phyloP scores from a whole-genome alignment of 2,113 vertebrate species.

The Lampris incognitus region DNA sequence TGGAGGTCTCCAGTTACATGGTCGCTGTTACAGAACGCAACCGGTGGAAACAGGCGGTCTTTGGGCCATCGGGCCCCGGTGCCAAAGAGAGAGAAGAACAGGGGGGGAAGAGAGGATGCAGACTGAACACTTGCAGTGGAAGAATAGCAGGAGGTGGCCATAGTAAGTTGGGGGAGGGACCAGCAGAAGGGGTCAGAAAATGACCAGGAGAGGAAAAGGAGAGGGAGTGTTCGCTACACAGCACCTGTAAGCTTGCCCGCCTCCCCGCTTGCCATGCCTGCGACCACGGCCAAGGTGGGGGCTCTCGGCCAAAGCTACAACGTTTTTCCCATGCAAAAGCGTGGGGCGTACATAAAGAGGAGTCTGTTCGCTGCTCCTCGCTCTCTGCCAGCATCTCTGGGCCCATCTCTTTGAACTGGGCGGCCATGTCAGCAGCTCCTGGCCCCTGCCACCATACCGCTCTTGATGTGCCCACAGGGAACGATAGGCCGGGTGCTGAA shows the following conservation, averaged over 20 bases:
- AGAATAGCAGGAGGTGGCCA: neutral
- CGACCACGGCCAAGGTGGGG: slow-evolving; percentile 37
- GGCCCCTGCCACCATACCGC: slow-evolving; percentile 56
- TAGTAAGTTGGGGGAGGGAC: neutral
- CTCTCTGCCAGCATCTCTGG: slow-evolving; percentile 67
- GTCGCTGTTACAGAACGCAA: neutral
- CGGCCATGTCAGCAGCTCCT: slow-evolving; percentile 70
- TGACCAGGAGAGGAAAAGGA: neutral
- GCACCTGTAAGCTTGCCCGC: slow-evolving; percentile 78
- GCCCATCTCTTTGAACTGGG: slow-evolving; percentile 76
- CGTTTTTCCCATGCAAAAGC: slow-evolving; percentile 73
- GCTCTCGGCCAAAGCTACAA: slow-evolving; percentile 7
- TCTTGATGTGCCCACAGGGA: slow-evolving; percentile 73
- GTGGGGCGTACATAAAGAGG: slow-evolving; percentile 66
- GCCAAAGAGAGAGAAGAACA: slow-evolving; percentile 26
- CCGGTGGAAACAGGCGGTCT: slow-evolving; percentile 45
- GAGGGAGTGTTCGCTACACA: slow-evolving; percentile 17
- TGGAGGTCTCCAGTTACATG: slow-evolving; percentile 8
- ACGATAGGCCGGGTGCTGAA: slow-evolving; percentile 69
- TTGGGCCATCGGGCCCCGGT: neutral
- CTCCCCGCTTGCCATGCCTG: slow-evolving; percentile 55
- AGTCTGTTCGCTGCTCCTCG: slow-evolving; percentile 63
- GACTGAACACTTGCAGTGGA: too few relatives aligned
- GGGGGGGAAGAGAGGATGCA: neutral
- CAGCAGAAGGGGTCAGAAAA: neutral